Percentiles rank a stretch among this genome's conserved stretches.
phyloP scores from a whole-genome alignment of 2,888 invertebrate species.

The Brenthis hecate region DNA sequence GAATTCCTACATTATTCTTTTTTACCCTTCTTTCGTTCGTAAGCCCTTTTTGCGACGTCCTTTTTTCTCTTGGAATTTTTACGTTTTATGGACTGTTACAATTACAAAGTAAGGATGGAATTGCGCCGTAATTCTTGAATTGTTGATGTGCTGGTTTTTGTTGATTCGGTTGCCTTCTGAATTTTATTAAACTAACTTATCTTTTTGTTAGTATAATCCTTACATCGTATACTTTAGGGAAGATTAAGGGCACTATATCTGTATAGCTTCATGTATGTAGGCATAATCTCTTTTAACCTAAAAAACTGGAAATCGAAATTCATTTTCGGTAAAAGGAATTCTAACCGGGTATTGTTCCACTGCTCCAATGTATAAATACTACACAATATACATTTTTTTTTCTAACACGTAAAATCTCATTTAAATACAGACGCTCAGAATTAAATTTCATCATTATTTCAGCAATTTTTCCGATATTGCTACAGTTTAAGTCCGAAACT shows the following conservation, averaged over 20 bases:
- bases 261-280: neutral
- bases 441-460: too few species aligned
- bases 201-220: constrained; percentile 9
- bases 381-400: too few species aligned
- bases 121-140: constrained; percentile 71
- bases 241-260: neutral
- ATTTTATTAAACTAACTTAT: constrained; percentile 4
- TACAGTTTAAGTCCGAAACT: neutral
- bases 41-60: constrained; percentile 81
- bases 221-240: neutral
- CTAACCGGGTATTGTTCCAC: too few species aligned
- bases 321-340: too few species aligned
- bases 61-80: constrained; percentile 76
- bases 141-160: constrained; percentile 48
- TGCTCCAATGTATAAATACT: too few species aligned
- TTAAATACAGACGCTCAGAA: too few species aligned
- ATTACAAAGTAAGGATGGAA: constrained; percentile 81
- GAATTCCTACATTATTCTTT: constrained; percentile 84
- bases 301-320: too few species aligned
- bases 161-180: constrained; percentile 27
- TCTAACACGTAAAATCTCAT: too few species aligned
- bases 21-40: constrained; percentile 82
- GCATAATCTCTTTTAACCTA: too few species aligned
- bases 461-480: neutral
- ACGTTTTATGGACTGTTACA: constrained; percentile 79